These are phyloP conservation scores for Polypterus bichir DNA, from an alignment of 2,113 vertebrate species.

Conservation along the genomic window DNA sequence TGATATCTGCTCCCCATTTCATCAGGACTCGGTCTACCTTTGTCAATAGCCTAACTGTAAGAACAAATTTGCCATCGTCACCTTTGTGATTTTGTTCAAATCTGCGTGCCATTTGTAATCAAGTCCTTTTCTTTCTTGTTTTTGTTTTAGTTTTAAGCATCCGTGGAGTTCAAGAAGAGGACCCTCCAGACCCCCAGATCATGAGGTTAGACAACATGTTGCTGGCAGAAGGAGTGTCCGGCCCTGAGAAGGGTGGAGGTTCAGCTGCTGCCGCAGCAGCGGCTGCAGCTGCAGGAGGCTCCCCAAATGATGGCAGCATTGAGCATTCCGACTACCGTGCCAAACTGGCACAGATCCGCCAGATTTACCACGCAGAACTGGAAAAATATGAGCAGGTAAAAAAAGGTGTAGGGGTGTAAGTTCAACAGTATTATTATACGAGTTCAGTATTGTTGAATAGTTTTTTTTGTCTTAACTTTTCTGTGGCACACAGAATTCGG, in stretches of 20 bases:
- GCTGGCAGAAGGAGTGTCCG: conserved; percentile 73
- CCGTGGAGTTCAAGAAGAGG: conserved; percentile 67
- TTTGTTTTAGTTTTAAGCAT: conserved; percentile 61
- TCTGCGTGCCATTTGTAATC: too few species aligned
- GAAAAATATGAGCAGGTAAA: conserved; percentile 81
- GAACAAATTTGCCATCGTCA: too few species aligned
- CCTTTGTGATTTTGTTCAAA: too few species aligned
- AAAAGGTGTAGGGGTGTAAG: too few species aligned
- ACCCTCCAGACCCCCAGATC: conserved; percentile 71
- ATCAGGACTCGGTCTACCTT: background rate
- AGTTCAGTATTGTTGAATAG: too few species aligned
- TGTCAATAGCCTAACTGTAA: background rate
- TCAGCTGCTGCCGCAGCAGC: conserved; percentile 60
- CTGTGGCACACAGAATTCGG: too few species aligned
- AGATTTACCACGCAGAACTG: conserved; percentile 83
- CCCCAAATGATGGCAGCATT: conserved; percentile 72
- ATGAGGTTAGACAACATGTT: conserved; percentile 80
- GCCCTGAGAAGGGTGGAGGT: conserved; percentile 68
- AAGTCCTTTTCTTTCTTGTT: background rate
- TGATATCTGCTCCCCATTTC: background rate
- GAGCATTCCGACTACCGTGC: conserved; percentile 85
- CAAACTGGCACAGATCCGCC: conserved; percentile 77
- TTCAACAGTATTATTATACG: too few species aligned
- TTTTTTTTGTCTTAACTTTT: too few species aligned
- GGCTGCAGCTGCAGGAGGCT: conserved; percentile 71